A percentile compares a stretch with the other conserved stretches of the same genome.
Conservation (phyloP, 2,113 vertebrate species). For the Scophthalmus maximus region DNA sequence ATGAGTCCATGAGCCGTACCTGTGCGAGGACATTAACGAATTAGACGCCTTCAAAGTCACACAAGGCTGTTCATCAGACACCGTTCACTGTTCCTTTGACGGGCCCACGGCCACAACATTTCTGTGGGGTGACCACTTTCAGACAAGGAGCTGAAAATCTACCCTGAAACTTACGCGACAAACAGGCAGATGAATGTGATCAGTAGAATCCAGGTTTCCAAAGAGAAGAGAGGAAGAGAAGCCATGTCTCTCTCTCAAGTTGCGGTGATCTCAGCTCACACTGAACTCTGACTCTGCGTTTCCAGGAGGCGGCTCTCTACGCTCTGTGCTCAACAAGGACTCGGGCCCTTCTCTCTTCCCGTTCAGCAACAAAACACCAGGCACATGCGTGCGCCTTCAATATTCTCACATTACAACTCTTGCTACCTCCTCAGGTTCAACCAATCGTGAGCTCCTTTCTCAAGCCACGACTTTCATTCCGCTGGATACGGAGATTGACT, state of each 20-base stretch:
- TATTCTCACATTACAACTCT: no score
- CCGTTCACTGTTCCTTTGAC: no score
- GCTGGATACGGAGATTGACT: no score
- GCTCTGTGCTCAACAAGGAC: not conserved
- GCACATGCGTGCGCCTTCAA: no score
- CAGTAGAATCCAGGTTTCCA: conserved; percentile 59
- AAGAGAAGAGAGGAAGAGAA: conserved; percentile 37
- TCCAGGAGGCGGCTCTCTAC: not conserved
- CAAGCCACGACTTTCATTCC: no score
- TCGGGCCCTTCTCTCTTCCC: no score
- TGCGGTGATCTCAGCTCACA: fast-evolving
- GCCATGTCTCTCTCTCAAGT: conserved; percentile 1
- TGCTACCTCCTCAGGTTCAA: conserved; percentile 78
- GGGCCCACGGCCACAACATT: no score
- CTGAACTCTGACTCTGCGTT: not conserved
- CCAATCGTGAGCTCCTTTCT: conserved; percentile 86
- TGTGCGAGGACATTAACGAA: conserved; percentile 4
- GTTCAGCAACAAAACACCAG: not conserved
- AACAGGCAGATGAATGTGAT: conserved; percentile 38
- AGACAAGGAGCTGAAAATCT: not conserved
- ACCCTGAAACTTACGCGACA: conserved; percentile 29
- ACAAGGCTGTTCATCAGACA: not conserved
- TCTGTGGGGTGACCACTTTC: no score
- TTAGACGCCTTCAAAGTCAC: not conserved
- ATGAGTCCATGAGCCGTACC: conserved; percentile 41